A percentile compares a stretch with the other conserved stretches of the same genome.
Evolutionary conservation across 2,113 vertebrate species (phyloP).

Genomic region (Axis porcinus): DNA sequence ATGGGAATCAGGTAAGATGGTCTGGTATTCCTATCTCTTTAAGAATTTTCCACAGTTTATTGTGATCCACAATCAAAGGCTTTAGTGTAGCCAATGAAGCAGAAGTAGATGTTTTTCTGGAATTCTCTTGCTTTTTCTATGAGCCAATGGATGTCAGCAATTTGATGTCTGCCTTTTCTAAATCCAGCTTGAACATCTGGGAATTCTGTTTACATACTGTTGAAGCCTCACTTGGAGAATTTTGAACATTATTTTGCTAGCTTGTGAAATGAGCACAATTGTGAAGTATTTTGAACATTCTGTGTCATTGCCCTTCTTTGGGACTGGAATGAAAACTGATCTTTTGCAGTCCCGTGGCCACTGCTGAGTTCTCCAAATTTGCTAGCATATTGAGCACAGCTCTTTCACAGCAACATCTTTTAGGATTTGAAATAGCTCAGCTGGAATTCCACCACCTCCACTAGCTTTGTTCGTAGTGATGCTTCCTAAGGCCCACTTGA

Average conservation of each 20-base stretch:
- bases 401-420: background rate
- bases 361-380: background rate
- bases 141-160: background rate
- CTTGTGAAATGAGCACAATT: background rate
- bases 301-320: background rate
- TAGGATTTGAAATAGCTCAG: background rate
- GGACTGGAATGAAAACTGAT: background rate
- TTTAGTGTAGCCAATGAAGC: background rate
- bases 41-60: background rate
- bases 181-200: background rate
- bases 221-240: background rate
- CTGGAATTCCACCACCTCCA: background rate
- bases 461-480: background rate
- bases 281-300: background rate
- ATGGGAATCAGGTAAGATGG: background rate
- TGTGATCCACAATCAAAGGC: background rate
- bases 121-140: background rate
- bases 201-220: background rate
- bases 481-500: background rate
- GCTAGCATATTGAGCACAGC: background rate
- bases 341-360: background rate
- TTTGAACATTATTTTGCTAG: background rate
- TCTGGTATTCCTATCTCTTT: background rate
- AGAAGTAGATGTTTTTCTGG: background rate
- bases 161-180: background rate